phyloP scores from a whole-genome alignment of 2,888 invertebrate species.

The Aporophyla nigra region DNA sequence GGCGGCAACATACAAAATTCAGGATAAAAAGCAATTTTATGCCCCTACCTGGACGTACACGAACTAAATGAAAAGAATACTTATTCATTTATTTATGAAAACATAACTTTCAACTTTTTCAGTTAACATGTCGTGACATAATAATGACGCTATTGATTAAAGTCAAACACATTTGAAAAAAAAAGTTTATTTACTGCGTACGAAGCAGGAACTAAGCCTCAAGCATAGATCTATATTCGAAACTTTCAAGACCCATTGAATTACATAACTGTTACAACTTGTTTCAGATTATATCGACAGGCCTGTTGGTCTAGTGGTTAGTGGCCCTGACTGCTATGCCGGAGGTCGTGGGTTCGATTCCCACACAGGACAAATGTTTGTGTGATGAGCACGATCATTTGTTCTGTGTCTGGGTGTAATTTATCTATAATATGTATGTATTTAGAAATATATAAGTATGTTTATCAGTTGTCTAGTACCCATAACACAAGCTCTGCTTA shows the following conservation, averaged over 20 bases:
- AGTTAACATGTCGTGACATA: background rate
- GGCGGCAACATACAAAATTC: slow-evolving; percentile 15
- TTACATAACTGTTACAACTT: slow-evolving; percentile 50
- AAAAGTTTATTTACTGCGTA: background rate
- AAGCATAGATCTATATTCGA: slow-evolving; percentile 44
- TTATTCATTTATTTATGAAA: background rate
- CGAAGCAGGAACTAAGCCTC: slow-evolving; percentile 19
- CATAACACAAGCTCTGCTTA: no score
- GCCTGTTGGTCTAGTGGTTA: no score
- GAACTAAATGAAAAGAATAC: background rate
- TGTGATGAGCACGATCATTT: no score
- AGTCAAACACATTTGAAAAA: background rate
- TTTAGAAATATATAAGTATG: no score
- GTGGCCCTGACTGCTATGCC: no score
- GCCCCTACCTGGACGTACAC: no score
- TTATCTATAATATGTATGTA: no score
- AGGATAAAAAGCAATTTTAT: background rate
- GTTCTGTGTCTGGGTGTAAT: no score
- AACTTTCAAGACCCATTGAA: slow-evolving; percentile 42
- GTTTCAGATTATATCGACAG: slow-evolving; percentile 55
- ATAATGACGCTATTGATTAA: background rate
- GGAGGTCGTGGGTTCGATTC: no score
- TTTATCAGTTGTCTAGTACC: no score
- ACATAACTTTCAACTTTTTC: background rate
- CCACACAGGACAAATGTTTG: no score